phyloP scores from a whole-genome alignment of 2,113 vertebrate genomes.

The Colistium nudipinnis region DNA sequence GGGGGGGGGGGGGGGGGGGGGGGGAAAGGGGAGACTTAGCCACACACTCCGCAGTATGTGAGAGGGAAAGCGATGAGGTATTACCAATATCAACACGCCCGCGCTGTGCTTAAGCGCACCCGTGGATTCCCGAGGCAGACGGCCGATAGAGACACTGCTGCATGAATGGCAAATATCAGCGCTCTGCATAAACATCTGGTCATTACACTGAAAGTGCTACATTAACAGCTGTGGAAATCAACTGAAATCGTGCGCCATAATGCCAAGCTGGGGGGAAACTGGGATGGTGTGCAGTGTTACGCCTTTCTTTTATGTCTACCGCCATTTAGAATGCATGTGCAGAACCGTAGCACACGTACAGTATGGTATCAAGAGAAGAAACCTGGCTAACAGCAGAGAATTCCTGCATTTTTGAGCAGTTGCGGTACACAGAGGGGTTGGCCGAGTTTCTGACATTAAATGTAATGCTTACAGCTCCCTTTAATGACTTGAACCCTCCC shows the following conservation, averaged over 20 bases:
- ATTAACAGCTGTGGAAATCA: conserved; percentile 50
- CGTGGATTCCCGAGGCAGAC: conserved; percentile 41
- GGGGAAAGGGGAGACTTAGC: conserved; percentile 51
- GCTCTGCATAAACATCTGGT: conserved; percentile 70
- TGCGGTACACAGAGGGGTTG: background rate
- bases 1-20: too few relatives aligned
- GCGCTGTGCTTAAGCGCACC: conserved; percentile 49
- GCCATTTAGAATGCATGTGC: conserved; percentile 6
- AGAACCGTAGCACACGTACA: background rate
- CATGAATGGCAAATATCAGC: conserved; percentile 59
- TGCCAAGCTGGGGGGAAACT: conserved; percentile 14
- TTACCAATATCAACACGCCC: conserved; percentile 65
- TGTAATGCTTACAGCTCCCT: background rate
- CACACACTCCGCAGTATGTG: conserved; percentile 27
- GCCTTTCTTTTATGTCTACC: conserved; percentile 3
- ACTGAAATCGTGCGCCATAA: conserved; percentile 19
- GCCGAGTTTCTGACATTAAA: background rate
- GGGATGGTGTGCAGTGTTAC: background rate
- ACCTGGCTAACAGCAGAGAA: too few relatives aligned
- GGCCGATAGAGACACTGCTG: conserved; percentile 37
- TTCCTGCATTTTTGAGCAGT: background rate
- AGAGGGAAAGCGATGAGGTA: conserved; percentile 50
- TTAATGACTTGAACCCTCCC: background rate
- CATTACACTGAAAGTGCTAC: conserved; percentile 51
- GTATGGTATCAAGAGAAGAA: background rate